Evolutionary conservation across 2,113 vertebrate species (phyloP), one percentile per base, ranked within the genome.

Genomic region (Chloebia gouldiae): DNA sequence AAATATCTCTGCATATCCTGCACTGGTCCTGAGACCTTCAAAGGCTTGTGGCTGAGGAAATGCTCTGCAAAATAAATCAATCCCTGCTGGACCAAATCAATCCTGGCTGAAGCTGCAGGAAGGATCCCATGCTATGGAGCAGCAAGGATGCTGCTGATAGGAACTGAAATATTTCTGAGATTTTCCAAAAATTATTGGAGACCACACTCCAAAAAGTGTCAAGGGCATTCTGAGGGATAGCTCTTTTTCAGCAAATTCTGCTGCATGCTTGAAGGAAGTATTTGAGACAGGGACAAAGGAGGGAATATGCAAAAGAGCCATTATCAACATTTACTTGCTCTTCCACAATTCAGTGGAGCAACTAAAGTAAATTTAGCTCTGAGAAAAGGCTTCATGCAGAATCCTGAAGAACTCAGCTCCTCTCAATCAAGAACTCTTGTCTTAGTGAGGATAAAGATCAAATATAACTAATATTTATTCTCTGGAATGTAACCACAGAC

Each of bases 61-160:
- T 49, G n/a, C 24, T 87, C 69, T 84, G 68, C 71, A 80, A 69
- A 90, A 60, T 45, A 70, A 82, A 90, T 56, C 30, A 60, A 6
- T 49, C 78, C 19, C 35, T 72, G 54, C 37, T 44, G 47, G 59
- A 61, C 17, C 63, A 63, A 63, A 59, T 17, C 45, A 69, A 3
- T 59, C 25, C 45, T 75, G 47, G 30, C 9, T 73, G 75, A 39
- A 63, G 42, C 69, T 49, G 20, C 3, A 40, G 76, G 45, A 45
- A 30, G 21, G 39, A 16, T 11, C 37, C 54, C 18, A 10, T 54
- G n/a, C 79, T 31, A 8, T 15, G 39, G 57, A 28, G 27, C 42
- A 71, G 42, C 66, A 50, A 1, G 0, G 33, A 10, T 5, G 2
- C 35, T 13, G 40, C 45, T 57, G 50, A 17, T 1, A 24, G 53